A percentile compares a stretch with the other conserved stretches of the same genome.
Conservation (phyloP, 2,888 invertebrate genomes). For the Agrilus biguttatus region DNA sequence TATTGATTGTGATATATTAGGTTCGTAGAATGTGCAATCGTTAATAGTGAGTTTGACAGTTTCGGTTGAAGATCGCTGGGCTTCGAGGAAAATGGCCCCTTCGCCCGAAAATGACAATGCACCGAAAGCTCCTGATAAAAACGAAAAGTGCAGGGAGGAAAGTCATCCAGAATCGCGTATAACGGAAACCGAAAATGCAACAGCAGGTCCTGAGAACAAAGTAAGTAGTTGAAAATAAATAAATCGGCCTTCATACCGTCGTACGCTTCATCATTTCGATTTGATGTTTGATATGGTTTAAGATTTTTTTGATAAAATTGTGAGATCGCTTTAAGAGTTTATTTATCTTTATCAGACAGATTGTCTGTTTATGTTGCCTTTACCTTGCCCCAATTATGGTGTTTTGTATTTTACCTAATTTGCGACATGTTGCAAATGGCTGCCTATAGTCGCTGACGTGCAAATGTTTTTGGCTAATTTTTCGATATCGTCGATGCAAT, state of each 20-base stretch:
- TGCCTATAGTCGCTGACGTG: conserved; percentile 12
- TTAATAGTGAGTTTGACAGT: conserved; percentile 8
- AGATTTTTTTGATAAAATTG: too few relatives aligned
- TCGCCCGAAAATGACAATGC: conserved; percentile 63
- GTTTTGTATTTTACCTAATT: conserved; percentile 9
- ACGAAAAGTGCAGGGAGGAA: conserved; percentile 36
- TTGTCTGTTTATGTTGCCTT: conserved; percentile 1
- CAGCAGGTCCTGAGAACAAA: conserved; percentile 18
- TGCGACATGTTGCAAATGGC: conserved; percentile 14
- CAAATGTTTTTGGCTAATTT: conserved; percentile 10
- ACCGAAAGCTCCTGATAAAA: conserved; percentile 61
- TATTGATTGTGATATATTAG: conserved; percentile 2
- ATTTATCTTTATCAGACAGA: neutral
- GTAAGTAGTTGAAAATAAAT: conserved; percentile 4
- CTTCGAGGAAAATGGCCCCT: conserved; percentile 51
- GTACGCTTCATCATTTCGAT: too few relatives aligned
- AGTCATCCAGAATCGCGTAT: conserved; percentile 33
- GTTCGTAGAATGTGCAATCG: conserved; percentile 6
- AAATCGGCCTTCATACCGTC: too few relatives aligned
- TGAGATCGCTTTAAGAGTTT: too few relatives aligned
- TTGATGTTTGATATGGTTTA: too few relatives aligned
- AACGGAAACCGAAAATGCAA: conserved; percentile 27
- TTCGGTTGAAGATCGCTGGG: conserved; percentile 7
- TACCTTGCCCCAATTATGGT: conserved; percentile 6
- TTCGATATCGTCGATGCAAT: neutral